These are phyloP conservation scores for Paragorgia papillata DNA, from an alignment of 92 coral and sea anemone species.

Conservation along the genomic window DNA sequence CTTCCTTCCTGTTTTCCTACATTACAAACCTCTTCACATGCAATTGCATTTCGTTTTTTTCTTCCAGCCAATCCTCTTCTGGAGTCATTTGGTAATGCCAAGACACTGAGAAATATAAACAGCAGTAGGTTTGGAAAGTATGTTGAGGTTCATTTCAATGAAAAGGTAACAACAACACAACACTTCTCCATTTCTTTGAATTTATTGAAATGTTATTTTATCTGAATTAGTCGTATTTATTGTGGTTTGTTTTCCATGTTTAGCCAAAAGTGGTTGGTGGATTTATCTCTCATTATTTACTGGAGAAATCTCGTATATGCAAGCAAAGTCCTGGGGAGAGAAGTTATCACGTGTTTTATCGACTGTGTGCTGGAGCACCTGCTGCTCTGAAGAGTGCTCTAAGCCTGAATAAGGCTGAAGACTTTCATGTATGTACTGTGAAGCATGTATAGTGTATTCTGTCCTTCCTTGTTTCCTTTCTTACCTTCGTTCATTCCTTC, in stretches of 20 bases:
- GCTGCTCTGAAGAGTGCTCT: constrained; percentile 75
- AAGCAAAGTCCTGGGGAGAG: constrained; percentile 97
- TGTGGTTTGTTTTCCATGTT: background rate
- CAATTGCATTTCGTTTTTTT: too few relatives aligned
- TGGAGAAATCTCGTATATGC: constrained; percentile 98
- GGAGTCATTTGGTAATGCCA: constrained; percentile 98
- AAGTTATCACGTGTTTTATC: constrained; percentile 94
- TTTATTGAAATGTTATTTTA: background rate
- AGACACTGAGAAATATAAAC: constrained; percentile 87
- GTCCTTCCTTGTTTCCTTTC: background rate
- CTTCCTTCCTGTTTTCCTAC: background rate
- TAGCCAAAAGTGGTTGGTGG: constrained; percentile 97
- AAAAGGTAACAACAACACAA: constrained; percentile 70
- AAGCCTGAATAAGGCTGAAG: constrained; percentile 82
- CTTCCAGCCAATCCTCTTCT: constrained; percentile 85
- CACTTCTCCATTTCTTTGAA: background rate
- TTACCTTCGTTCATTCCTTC: background rate
- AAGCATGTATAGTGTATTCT: background rate
- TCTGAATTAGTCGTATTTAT: too few relatives aligned
- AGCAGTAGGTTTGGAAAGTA: constrained; percentile 99
- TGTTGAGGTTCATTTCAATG: constrained; percentile 94
- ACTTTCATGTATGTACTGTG: constrained; percentile 69
- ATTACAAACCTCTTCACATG: background rate
- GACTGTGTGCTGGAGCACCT: constrained; percentile 95
- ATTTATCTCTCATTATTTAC: constrained; percentile 90